A percentile compares a stretch with the other conserved stretches of the same genome.
These are phyloP conservation scores for Heliconius eleuchia DNA, from an alignment of 1,140 invertebrate genomes.

Conservation along the genomic window DNA sequence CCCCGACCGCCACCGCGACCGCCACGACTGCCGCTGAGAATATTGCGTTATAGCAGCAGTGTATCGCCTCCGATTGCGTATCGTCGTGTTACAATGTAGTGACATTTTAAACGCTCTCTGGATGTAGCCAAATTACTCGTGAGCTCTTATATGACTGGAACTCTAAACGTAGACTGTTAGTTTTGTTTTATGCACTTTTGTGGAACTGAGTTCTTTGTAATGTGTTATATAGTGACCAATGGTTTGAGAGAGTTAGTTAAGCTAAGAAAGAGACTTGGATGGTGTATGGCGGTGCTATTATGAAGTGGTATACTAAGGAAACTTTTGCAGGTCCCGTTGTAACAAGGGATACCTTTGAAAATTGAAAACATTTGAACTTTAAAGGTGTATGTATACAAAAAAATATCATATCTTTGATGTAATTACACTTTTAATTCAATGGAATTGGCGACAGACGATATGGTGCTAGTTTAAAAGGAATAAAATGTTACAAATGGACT, in stretches of 20 bases:
- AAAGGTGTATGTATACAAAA: neutral
- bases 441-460: constrained; percentile 11
- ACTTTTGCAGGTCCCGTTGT: constrained; percentile 53
- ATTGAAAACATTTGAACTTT: neutral
- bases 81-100: constrained; percentile 35
- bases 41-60: constrained; percentile 31
- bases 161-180: constrained; percentile 26
- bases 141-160: constrained; percentile 13
- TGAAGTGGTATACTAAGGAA: constrained; percentile 68
- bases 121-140: constrained; percentile 23
- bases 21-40: neutral
- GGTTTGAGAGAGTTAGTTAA: constrained; percentile 32
- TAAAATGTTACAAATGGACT: constrained; percentile 46
- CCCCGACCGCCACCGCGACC: constrained; percentile 19
- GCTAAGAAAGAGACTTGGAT: constrained; percentile 36
- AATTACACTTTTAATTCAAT: constrained; percentile 21
- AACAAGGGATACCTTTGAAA: constrained; percentile 25
- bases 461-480: constrained; percentile 18
- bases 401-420: constrained; percentile 1
- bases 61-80: constrained; percentile 30
- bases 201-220: constrained; percentile 35
- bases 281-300: constrained; percentile 74
- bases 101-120: constrained; percentile 25
- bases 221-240: constrained; percentile 39
- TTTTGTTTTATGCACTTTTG: constrained; percentile 25